Evolutionary conservation across 2,888 invertebrate genomes (phyloP).

Genomic region (Pandemis corylana): DNA sequence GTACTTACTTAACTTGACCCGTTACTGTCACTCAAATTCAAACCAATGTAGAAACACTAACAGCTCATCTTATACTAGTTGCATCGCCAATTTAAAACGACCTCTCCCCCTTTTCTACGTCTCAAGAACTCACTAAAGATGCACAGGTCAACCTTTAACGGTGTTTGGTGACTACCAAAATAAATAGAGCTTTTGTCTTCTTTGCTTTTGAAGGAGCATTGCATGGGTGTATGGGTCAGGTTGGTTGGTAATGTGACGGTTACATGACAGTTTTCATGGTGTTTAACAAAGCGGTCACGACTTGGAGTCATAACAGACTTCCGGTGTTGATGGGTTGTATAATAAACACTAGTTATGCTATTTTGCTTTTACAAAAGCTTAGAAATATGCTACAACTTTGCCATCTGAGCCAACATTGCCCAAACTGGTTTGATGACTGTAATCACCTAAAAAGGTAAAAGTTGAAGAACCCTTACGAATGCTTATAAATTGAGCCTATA

Average conservation of each 20-base stretch:
- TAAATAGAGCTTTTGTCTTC: constrained; percentile 27
- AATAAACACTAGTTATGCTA: constrained; percentile 14
- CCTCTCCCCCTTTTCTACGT: neutral
- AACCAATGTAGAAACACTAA: neutral
- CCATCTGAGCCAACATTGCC: too few species aligned
- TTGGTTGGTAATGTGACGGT: constrained; percentile 44
- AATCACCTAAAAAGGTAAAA: too few species aligned
- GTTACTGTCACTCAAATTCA: constrained; percentile 10
- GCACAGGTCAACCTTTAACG: neutral
- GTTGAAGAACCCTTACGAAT: too few species aligned
- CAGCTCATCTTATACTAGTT: constrained; percentile 17
- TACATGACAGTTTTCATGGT: constrained; percentile 46
- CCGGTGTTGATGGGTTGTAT: constrained; percentile 42
- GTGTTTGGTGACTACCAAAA: constrained; percentile 4
- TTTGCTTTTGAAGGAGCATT: neutral
- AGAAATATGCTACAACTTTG: too few species aligned
- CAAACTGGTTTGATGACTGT: too few species aligned
- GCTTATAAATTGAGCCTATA: too few species aligned
- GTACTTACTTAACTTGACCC: constrained; percentile 13
- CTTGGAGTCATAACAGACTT: constrained; percentile 29
- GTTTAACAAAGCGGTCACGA: constrained; percentile 50
- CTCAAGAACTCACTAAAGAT: neutral
- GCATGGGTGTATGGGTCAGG: constrained; percentile 32
- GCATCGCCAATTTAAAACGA: neutral
- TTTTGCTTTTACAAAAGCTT: neutral